Evolutionary conservation across 1,140 invertebrate species (phyloP).

Genomic region (Nymphalis io): DNA sequence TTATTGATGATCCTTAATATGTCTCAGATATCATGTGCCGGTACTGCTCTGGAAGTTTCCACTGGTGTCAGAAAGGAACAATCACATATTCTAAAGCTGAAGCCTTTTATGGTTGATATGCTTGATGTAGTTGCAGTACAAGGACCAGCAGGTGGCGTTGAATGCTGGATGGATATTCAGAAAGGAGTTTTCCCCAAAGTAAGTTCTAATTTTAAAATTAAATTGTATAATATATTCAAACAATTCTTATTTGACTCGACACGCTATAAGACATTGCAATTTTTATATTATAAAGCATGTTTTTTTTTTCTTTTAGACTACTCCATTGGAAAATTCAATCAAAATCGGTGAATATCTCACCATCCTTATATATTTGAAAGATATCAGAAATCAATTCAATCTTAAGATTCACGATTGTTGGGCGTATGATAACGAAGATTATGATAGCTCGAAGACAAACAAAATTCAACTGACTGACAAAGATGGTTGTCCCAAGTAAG

Average conservation of each 20-base stretch:
- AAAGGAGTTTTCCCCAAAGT: slow-evolving; percentile 86
- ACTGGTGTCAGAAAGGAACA: slow-evolving; percentile 67
- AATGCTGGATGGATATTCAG: slow-evolving; percentile 90
- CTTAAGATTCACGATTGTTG: slow-evolving; percentile 87
- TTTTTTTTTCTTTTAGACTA: slow-evolving; percentile 66
- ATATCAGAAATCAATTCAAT: slow-evolving; percentile 84
- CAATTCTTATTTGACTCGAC: background rate
- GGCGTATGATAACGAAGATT: slow-evolving; percentile 86
- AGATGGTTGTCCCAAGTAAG: slow-evolving; percentile 85
- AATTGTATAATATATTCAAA: too few species aligned
- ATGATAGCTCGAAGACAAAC: slow-evolving; percentile 82
- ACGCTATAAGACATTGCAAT: too few species aligned
- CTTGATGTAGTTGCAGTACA: slow-evolving; percentile 85
- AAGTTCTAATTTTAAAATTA: slow-evolving; percentile 21
- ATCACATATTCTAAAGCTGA: slow-evolving; percentile 84
- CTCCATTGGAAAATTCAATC: slow-evolving; percentile 83
- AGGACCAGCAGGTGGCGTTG: slow-evolving; percentile 82
- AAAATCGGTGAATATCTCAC: slow-evolving; percentile 87
- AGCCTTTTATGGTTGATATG: slow-evolving; percentile 87
- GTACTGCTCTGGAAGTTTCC: slow-evolving; percentile 65
- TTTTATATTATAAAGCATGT: too few species aligned
- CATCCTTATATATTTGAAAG: slow-evolving; percentile 86
- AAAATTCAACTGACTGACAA: slow-evolving; percentile 85
- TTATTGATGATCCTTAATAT: background rate
- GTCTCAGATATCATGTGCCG: slow-evolving; percentile 82